Conservation (phyloP, 2,888 invertebrate genomes). For the Vanessa cardui region DNA sequence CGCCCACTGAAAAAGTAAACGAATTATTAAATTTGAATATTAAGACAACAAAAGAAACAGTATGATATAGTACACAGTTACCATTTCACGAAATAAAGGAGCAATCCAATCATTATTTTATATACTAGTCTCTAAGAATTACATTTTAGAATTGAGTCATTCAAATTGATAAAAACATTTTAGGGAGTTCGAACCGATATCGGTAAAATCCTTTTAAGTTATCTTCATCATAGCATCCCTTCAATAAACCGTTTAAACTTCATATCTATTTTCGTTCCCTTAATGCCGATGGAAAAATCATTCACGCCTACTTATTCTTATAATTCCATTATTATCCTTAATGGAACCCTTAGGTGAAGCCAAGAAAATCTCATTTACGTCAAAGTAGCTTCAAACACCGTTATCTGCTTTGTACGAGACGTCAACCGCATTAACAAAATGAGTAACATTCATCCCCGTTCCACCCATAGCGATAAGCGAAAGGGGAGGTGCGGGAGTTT, state of each 20-base stretch:
- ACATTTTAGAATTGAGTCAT: background rate
- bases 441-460: constrained; percentile 55
- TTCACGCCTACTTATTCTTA: constrained; percentile 40
- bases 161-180: background rate
- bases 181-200: background rate
- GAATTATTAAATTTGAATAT: constrained; percentile 2
- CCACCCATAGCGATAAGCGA: constrained; percentile 47
- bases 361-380: constrained; percentile 47
- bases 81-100: too few species aligned
- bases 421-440: constrained; percentile 62
- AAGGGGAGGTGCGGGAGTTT: constrained; percentile 46
- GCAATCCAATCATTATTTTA: too few species aligned
- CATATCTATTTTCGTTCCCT: constrained; percentile 33
- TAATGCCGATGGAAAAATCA: constrained; percentile 33
- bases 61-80: too few species aligned
- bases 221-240: constrained; percentile 1
- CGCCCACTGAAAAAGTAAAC: constrained; percentile 87
- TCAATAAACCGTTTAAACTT: constrained; percentile 17
- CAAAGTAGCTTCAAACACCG: constrained; percentile 50
- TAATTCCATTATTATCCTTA: constrained; percentile 43
- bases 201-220: constrained; percentile 5
- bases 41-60: background rate
- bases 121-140: too few species aligned
- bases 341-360: constrained; percentile 44
- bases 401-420: constrained; percentile 64